Evolutionary conservation across 2,113 vertebrate genomes (phyloP), one percentile per base, ranked within the genome.

Genomic region (Mystacornis crossleyi): DNA sequence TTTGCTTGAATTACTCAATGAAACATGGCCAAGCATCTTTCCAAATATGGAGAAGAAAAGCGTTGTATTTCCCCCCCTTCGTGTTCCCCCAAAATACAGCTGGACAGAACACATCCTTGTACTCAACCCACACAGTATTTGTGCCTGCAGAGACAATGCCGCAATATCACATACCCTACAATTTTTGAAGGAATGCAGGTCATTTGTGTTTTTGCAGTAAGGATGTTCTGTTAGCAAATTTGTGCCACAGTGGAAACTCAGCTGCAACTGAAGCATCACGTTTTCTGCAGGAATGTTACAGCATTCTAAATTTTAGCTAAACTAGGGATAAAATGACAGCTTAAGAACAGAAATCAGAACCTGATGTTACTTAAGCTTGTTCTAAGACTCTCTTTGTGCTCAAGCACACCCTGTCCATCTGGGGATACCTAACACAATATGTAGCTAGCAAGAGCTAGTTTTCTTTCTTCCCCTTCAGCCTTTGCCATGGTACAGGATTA

Each of bases 1-100:
- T 90, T 95, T 90, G 67, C 86, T 96, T 93, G 82, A 95, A 91
- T 94, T 96, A 92, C 75, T 92, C 79, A 94, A 91, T 92, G 93
- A 94, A 95, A 95, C 69, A 23, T 55, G 47, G 93, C 89, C 86
- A 95, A 97, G 69, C 89, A 95, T 91, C 94, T 96, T 83, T 95
- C 95, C 95, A 95, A 97, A 95, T 93, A 95, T 73, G 75, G 92
- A 88, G 67, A 96, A 90, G 80, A 92, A 95, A 94, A 94, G 82
- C 75, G 77, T 85, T 92, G 14, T 95, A 54, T 96, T 95, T 50
- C 28, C 38, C 3, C 69, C 92, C 64, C 54, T 88, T 80, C 2
- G 0, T 54, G 66, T 93, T 86, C 90, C 90, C 88, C 88, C 74
- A 88, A 95, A 95, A 95, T 94, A 50, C 88, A 94, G 88, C 86